Evolutionary conservation across 2,797 vertebrate genomes (phyloP).

Genomic region (Xenentodon cancila): DNA sequence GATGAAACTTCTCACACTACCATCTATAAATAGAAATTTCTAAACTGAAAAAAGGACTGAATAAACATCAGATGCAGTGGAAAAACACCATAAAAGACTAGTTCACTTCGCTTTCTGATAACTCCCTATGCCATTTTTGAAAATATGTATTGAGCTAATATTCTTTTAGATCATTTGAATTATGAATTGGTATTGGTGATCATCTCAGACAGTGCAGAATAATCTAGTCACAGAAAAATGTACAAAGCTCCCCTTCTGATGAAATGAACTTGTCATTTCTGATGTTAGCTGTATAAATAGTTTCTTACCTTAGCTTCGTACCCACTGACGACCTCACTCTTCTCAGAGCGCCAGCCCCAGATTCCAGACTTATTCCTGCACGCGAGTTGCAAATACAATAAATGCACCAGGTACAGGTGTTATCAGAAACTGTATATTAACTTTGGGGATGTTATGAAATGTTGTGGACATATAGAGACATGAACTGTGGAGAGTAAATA

Average conservation of each 20-base stretch:
- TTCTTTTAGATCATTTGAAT: background rate
- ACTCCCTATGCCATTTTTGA: background rate
- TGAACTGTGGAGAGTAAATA: no score
- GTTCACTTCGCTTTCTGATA: background rate
- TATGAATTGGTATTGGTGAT: background rate
- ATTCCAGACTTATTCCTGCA: conserved; percentile 95
- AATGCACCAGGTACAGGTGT: background rate
- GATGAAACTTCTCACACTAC: background rate
- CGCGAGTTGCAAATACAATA: background rate
- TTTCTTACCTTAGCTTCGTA: conserved; percentile 91
- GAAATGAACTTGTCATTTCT: background rate
- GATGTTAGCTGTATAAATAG: background rate
- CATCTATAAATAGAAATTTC: background rate
- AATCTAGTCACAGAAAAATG: background rate
- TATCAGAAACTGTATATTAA: background rate
- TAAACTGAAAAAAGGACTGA: background rate
- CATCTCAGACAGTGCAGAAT: no score
- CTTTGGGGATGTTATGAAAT: background rate
- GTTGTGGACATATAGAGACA: no score
- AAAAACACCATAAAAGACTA: no score
- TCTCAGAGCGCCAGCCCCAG: conserved; percentile 98
- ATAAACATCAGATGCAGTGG: background rate
- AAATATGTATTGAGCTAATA: background rate
- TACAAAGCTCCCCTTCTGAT: no score
- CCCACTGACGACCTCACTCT: conserved; percentile 92